Conservation (phyloP, 2,888 invertebrate species). For the Fragum fragum region DNA sequence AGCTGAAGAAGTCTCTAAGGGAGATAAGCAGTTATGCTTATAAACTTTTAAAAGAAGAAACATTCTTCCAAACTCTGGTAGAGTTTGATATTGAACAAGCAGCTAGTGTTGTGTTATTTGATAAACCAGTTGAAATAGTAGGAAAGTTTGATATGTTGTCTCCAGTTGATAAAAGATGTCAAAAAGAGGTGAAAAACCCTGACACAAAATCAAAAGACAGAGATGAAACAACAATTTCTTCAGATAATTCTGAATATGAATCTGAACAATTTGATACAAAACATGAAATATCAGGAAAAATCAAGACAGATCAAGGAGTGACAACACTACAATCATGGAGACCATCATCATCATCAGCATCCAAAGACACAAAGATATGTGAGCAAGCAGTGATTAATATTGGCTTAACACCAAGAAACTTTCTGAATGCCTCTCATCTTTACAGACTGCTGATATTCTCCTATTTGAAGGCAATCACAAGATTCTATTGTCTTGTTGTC, state of each 20-base stretch:
- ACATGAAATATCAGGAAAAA: background rate
- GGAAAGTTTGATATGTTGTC: constrained; percentile 48
- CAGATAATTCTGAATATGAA: background rate
- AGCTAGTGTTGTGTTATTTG: constrained; percentile 39
- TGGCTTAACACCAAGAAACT: constrained; percentile 61
- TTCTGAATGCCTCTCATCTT: constrained; percentile 55
- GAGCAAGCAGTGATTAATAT: constrained; percentile 54
- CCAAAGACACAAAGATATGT: background rate
- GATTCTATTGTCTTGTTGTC: constrained; percentile 58
- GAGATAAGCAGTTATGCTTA: constrained; percentile 48
- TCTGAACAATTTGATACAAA: background rate
- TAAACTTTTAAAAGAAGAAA: constrained; percentile 46
- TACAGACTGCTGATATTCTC: constrained; percentile 56
- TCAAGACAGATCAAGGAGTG: background rate
- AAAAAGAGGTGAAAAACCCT: background rate
- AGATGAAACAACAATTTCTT: background rate
- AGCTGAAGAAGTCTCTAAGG: constrained; percentile 49
- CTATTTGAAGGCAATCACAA: constrained; percentile 41
- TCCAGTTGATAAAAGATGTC: background rate
- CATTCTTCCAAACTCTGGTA: constrained; percentile 58
- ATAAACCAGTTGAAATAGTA: constrained; percentile 31
- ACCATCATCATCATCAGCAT: background rate
- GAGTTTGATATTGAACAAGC: constrained; percentile 60
- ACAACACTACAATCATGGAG: background rate
- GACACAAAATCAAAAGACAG: background rate